Base-by-base conservation (phyloP, 2,888 invertebrate genomes). In the Agrotis clavis region DNA sequence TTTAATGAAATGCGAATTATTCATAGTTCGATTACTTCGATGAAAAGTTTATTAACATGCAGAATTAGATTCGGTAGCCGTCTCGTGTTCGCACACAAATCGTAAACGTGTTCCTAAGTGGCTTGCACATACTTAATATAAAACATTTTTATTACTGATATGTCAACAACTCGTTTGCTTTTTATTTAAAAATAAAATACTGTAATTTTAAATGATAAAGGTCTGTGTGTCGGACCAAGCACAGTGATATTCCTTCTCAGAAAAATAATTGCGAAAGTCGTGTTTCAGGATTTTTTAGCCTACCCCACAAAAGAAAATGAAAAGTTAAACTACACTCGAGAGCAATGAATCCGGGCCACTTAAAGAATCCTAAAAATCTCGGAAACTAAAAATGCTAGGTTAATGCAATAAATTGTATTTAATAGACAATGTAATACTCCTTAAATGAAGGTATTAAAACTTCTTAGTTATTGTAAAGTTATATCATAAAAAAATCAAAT, bases 1-100 rank as follows among this genome's bases (percentile, higher is more conserved):
- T 50, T 25, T 63, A 71, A 73, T 73, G 61, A 67, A 65, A 71
- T 57, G 18, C 61, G 53, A 66, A 81, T 66, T 62, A 84, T 84
- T 78, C 63, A 81, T 74, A 71, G 30, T 35, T 69, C 41, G 60
- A 72, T 75, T 64, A 67, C 53, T 63, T 84, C 61, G 68, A 68
- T 69, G 60, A 48, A 56, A 62, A 41, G 54, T 75, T 75, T 69
- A 74, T 63, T 63, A 71, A 64, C 47, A 67, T 79, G 66, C 73
- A 41, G 53, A 35, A 81, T 71, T 66, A 9, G 68, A 72, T 63
- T 74, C 70, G 71, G 81, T 73, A 72, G 74, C 63, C 14, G 71
- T 63, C 67, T 72, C 64, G 63, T 56, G 56, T 64, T 65, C 62
- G 45, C 71, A 71, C 59, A 74, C 54, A 70, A 65, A 71, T 59